These are phyloP conservation scores for Aphodius sticticus DNA, from an alignment of 2,888 invertebrate species.

Conservation along the genomic window DNA sequence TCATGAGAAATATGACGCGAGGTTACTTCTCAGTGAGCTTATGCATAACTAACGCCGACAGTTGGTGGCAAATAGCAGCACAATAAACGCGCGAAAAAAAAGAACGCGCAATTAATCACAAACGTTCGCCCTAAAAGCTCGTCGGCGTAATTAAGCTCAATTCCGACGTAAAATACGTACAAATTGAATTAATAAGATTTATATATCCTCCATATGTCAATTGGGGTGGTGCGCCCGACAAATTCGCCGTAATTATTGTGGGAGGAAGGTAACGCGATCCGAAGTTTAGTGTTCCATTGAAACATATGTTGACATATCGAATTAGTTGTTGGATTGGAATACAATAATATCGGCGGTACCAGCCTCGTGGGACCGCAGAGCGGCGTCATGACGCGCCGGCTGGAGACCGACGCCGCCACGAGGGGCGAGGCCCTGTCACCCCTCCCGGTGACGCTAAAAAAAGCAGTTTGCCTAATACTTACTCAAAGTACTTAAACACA, in stretches of 20 bases:
- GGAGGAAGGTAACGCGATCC: neutral
- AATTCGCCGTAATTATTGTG: neutral
- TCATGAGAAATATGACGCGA: neutral
- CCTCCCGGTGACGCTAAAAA: neutral
- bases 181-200: neutral
- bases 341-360: constrained; percentile 4
- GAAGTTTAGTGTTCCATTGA: neutral
- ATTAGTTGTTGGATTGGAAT: neutral
- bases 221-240: neutral
- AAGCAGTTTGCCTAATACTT: constrained; percentile 4
- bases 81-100: neutral
- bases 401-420: neutral
- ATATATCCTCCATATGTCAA: neutral
- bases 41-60: neutral
- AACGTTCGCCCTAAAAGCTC: neutral
- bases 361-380: neutral
- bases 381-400: neutral
- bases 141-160: neutral
- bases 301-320: constrained; percentile 4
- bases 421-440: neutral
- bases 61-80: neutral
- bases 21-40: neutral
- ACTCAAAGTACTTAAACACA: neutral
- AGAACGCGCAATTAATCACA: neutral
- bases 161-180: neutral